Conservation (phyloP, 2,888 invertebrate species). For the Ecliptopera silaceata region DNA sequence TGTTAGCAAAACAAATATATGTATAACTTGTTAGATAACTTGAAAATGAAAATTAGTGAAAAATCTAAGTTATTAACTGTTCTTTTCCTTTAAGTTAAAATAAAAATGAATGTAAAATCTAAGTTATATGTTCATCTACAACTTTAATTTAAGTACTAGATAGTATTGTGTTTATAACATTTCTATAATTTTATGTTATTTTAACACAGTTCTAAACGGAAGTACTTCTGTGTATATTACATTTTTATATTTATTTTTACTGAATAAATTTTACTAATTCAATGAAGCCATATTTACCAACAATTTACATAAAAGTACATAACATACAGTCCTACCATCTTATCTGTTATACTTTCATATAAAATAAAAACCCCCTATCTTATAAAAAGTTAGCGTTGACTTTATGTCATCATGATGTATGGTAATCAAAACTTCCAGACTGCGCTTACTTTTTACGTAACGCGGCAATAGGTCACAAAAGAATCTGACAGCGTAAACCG, state of each 20-base stretch:
- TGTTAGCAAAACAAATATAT: too few relatives aligned
- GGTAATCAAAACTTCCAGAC: too few relatives aligned
- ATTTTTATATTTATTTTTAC: conserved; percentile 10
- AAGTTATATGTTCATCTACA: conserved; percentile 8
- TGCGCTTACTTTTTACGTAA: too few relatives aligned
- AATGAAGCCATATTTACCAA: conserved; percentile 2
- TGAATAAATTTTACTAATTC: not conserved
- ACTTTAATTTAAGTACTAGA: conserved; percentile 5
- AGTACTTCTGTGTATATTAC: conserved; percentile 23
- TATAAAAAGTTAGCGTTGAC: too few relatives aligned
- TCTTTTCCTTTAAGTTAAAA: conserved; percentile 7
- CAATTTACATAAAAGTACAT: not conserved
- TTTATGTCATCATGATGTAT: too few relatives aligned
- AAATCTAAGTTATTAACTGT: conserved; percentile 17
- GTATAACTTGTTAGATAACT: too few relatives aligned
- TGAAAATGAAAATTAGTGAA: conserved; percentile 17
- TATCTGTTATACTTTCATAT: too few relatives aligned
- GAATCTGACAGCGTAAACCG: too few relatives aligned
- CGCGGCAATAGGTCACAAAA: too few relatives aligned
- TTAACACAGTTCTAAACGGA: conserved; percentile 25
- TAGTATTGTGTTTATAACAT: conserved; percentile 11
- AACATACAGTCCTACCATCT: not conserved
- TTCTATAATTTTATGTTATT: conserved; percentile 9
- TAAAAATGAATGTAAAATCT: conserved; percentile 23
- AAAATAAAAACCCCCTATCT: too few relatives aligned